phyloP scores from a whole-genome alignment of 2,113 vertebrate species.

The Protomyctophum bolini region DNA sequence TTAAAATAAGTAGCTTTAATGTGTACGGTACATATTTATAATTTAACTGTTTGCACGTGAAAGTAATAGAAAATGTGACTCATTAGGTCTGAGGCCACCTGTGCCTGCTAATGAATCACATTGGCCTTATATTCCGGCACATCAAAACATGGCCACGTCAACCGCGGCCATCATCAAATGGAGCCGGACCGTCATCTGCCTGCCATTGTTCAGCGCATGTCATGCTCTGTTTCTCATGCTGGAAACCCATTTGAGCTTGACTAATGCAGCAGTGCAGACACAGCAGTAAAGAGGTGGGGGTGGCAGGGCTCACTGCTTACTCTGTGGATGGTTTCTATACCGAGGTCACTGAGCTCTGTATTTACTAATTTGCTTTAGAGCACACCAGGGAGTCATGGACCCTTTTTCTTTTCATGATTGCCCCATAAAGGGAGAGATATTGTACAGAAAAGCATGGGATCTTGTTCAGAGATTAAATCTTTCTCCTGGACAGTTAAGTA shows the following conservation, averaged over 20 bases:
- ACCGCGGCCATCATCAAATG: conserved; percentile 63
- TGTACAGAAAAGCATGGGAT: conserved; percentile 7
- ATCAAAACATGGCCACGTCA: conserved; percentile 31
- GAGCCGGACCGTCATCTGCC: conserved; percentile 67
- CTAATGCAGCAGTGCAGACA: conserved; percentile 77
- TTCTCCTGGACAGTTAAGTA: neutral
- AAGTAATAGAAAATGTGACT: conserved; percentile 44
- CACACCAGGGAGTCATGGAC: conserved; percentile 41
- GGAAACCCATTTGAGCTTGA: conserved; percentile 58
- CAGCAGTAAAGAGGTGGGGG: conserved; percentile 72
- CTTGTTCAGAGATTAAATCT: neutral
- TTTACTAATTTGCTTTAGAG: conserved; percentile 63
- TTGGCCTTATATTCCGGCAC: conserved; percentile 47
- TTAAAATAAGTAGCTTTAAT: no score
- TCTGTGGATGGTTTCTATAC: conserved; percentile 51
- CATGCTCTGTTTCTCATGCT: conserved; percentile 82
- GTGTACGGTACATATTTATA: neutral
- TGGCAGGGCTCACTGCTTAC: conserved; percentile 60
- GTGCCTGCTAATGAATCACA: conserved; percentile 61
- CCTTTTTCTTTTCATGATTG: conserved; percentile 25
- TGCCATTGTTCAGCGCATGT: conserved; percentile 78
- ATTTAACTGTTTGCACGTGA: conserved; percentile 30
- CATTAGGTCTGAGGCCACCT: conserved; percentile 67
- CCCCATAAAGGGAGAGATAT: conserved; percentile 11
- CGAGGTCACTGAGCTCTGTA: conserved; percentile 68